Evolutionary conservation across 1,140 invertebrate species (phyloP), one percentile per base, ranked within the genome.

Genomic region (Parapsyche elsis): DNA sequence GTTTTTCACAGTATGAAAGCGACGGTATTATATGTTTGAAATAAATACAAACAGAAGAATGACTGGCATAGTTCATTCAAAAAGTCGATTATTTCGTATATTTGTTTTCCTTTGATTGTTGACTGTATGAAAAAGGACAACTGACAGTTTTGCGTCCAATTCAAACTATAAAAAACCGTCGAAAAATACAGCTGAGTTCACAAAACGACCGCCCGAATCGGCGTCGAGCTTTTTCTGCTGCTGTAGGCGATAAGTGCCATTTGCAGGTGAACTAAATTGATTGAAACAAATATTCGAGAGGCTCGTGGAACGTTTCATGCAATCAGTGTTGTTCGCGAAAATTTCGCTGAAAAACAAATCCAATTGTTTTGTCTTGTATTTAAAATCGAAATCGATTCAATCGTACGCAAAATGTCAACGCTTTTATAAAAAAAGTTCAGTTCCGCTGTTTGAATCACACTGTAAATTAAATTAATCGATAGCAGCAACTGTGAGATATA

Each of bases 181-280:
- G 24, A 67, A 67, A 67, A 67, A 21, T 67, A 23, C 64, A 67
- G 64, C 21, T 23, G 64, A 67, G 12, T 9, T 5, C 21, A 26
- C 24, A 26, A 67, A 67, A 67, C 9, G 57, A 21, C 16, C 57
- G 21, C 7, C 9, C 64, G 24, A 30, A 26, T 67, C 24, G 23
- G 64, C 5, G 1, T 61, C 9, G 23, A n/a, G n/a, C n/a, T n/a
- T 67, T 67, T 67, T 67, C 24, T 23, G 64, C 21, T 30, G 64
- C 12, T 67, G 21, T 30, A 23, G 64, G 64, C 21, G 64, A 67
- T 67, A 67, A 67, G 64, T 67, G 64, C 21, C 21, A 23, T 67
- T 24, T 67, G 24, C 64, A 67, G 64, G 64, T 67, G 64, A 67
- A 30, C 64, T 21, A 67, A 67, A 67, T 67, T 67, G 64, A 67